Evolutionary conservation across 2,888 invertebrate genomes (phyloP).

Genomic region (Biston stratarius): DNA sequence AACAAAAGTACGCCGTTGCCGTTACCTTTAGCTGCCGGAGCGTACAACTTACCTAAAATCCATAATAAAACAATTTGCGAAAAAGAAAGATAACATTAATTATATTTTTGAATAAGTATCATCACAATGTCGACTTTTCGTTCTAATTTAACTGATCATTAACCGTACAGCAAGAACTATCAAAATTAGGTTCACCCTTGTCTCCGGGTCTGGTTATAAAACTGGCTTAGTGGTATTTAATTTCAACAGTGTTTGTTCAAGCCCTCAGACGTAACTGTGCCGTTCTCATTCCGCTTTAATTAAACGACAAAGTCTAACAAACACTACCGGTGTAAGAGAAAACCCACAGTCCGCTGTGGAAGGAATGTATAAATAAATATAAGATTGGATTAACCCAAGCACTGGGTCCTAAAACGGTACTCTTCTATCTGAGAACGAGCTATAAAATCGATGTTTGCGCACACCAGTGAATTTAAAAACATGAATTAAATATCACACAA

Average conservation of each 20-base stretch:
- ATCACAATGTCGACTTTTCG: background rate
- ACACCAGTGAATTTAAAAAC: conserved; percentile 50
- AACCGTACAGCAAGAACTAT: conserved; percentile 12
- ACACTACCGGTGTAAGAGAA: conserved; percentile 29
- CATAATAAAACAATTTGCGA: too few species aligned
- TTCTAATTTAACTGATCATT: background rate
- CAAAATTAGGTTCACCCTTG: conserved; percentile 19
- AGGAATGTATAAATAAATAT: conserved; percentile 55
- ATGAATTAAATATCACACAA: conserved; percentile 52
- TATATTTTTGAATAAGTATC: too few species aligned
- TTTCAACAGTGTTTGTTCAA: conserved; percentile 28
- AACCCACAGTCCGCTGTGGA: conserved; percentile 21
- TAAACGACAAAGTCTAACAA: conserved; percentile 30
- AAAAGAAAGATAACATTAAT: too few species aligned
- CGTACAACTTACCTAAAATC: too few species aligned
- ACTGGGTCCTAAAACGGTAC: conserved; percentile 47
- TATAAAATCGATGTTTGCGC: conserved; percentile 52
- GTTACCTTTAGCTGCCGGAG: too few species aligned
- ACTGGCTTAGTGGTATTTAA: conserved; percentile 29
- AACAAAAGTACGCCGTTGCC: too few species aligned
- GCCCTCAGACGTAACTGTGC: conserved; percentile 15
- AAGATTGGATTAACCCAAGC: conserved; percentile 52
- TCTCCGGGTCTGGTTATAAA: conserved; percentile 26
- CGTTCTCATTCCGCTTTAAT: conserved; percentile 30
- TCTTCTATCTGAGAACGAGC: conserved; percentile 48